Evolutionary conservation across 2,113 vertebrate species (phyloP), one percentile per base, ranked within the genome.

Genomic region (Psephotus haematonotus): DNA sequence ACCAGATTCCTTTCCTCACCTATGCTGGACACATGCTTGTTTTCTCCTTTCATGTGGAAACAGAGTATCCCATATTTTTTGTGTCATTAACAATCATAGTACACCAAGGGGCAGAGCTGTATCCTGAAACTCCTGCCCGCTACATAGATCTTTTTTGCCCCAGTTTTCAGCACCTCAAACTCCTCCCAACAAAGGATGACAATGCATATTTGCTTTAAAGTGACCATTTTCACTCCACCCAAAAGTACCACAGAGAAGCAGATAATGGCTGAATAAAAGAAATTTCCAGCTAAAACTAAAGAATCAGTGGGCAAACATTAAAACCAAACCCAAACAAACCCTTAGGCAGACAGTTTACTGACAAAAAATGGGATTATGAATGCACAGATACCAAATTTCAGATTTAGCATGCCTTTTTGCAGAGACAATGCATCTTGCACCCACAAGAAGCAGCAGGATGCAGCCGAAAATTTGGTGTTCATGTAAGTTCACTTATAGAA

Each of bases 1-100:
- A 46, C 13, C 59, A 50, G 33, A 57, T 24, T 55, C 35, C 69
- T 74, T 25, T 41, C 41, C 44, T 85, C 35, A 39, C 22, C 28
- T 11, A 17, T 8, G 43, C 19, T n/a, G 5, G 0, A 10, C 46
- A 41, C 31, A 43, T 1, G 1, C 11, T 22, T 1, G 1, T 55
- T 81, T 81, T 77, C 50, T 67, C n/a, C 57, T 27, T 25, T 46
- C 65, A 13, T 6, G 6, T 22, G 29, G 23, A 16, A 76, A 60
- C 10, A 67, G 22, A 23, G 7, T 2, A 19, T 22, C 15, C 17
- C 28, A 20, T 18, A 8, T 29, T 17, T 49, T 33, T 39, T 13
- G 57, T 29, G 6, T 5, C 43, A 64, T 27, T 53, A 52, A 57
- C 29, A n/a, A 17, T 17, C 50, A n/a, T 47, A n/a, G 7, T 2